Evolutionary conservation across 2,888 invertebrate species (phyloP), one percentile per base, ranked within the genome.

Genomic region (Molorchus minor): DNA sequence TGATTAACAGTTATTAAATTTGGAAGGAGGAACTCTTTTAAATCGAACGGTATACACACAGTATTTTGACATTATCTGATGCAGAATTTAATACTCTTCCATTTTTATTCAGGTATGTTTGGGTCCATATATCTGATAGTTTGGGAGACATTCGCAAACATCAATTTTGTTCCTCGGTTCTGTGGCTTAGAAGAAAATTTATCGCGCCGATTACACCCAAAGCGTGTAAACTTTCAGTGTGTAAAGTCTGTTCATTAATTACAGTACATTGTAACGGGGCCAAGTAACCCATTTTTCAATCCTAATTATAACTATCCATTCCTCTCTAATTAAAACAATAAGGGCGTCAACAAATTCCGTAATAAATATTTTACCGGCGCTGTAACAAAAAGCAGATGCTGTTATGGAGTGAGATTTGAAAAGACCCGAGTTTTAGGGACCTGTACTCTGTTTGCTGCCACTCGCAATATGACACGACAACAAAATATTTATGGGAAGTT

Each of bases 231-330:
- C 15, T 20, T 25, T 8, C 15, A 43, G n/a, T n/a, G n/a, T n/a
- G n/a, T n/a, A n/a, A n/a, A 21, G 43, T 43, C 25, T 43, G 15
- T 43, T 43, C 43, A 43, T 43, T 21, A 43, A 43, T 43, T 43
- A 43, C 43, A 10, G 12, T 43, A 43, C 25, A 12, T 12, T 43
- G 30, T 16, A 46, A 47, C 35, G 35, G 13, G 46, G 46, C 19
- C 46, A 35, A 47, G 46, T 35, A 47, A 35, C 46, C n/a, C 46
- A 47, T 47, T 47, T 35, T 13, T 47, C 46, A 47, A 12, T n/a
- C 46, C 35, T 47, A 47, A 47, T 47, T 35, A 33, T 47, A 47
- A 35, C 33, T 35, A 47, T 47, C 33, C 17, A 47, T 47, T 47
- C 46, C 35, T 47, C 21, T 15, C 25, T 21, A 43, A 43, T 43